Conservation (phyloP, 2,113 vertebrate species). For the Lepus timidus region DNA sequence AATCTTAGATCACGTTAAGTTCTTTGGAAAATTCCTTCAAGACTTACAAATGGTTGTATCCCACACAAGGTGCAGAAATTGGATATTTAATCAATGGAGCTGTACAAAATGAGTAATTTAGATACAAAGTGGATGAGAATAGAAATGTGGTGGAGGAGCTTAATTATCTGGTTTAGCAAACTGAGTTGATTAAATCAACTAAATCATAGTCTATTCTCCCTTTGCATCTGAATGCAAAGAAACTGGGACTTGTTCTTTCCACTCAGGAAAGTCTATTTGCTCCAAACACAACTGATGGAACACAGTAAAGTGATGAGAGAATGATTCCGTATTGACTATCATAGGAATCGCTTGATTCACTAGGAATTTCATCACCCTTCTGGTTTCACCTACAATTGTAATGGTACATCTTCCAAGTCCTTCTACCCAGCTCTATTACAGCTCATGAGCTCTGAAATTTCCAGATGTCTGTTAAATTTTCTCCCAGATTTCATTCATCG, state of each 20-base stretch:
- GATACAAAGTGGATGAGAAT: slow-evolving; percentile 43
- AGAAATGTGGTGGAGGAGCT: slow-evolving; percentile 30
- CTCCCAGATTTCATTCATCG: neutral
- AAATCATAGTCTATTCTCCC: slow-evolving; percentile 32
- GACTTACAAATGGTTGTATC: slow-evolving; percentile 7
- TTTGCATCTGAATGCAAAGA: neutral
- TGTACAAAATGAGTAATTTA: slow-evolving; percentile 70
- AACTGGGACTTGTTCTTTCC: neutral
- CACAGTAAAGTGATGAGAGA: neutral
- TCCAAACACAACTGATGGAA: neutral
- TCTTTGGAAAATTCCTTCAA: slow-evolving; percentile 67
- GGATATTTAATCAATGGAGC: slow-evolving; percentile 59
- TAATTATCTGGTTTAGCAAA: slow-evolving; percentile 65
- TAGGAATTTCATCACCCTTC: neutral
- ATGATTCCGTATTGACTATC: neutral
- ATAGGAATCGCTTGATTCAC: neutral
- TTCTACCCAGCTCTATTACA: neutral
- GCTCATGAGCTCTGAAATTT: neutral
- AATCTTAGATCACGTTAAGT: slow-evolving; percentile 40
- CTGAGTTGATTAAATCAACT: slow-evolving; percentile 58
- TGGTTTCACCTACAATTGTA: neutral
- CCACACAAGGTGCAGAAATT: neutral
- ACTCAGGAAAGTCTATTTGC: neutral
- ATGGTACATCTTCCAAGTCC: neutral
- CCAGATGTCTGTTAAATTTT: slow-evolving; percentile 20